These are phyloP conservation scores for Charanyca ferruginea DNA, from an alignment of 2,888 invertebrate genomes.

Conservation along the genomic window DNA sequence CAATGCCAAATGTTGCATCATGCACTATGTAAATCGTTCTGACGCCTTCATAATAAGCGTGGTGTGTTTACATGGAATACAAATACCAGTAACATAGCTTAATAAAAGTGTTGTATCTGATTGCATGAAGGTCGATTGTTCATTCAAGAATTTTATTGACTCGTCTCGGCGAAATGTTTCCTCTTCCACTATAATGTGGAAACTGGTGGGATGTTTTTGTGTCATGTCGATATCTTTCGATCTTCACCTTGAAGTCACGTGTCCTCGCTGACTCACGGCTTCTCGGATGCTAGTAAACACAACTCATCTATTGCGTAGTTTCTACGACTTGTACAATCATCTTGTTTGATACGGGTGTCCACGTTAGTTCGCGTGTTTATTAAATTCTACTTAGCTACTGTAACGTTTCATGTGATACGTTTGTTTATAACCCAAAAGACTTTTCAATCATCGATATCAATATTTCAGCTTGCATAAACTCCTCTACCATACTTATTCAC, in stretches of 20 bases:
- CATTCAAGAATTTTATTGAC: constrained; percentile 55
- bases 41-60: constrained; percentile 23
- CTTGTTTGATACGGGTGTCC: constrained; percentile 52
- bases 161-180: constrained; percentile 42
- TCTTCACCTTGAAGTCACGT: constrained; percentile 85
- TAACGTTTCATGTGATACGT: constrained; percentile 9
- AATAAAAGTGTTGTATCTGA: constrained; percentile 56
- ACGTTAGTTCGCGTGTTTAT: constrained; percentile 39
- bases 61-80: constrained; percentile 18
- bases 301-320: constrained; percentile 72
- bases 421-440: constrained; percentile 8
- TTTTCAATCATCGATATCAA: not conserved
- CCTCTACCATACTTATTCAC: not conserved
- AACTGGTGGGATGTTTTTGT: constrained; percentile 55
- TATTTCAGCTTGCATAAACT: not conserved
- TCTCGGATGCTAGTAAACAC: constrained; percentile 68
- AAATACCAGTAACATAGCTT: constrained; percentile 38
- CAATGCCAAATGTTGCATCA: constrained; percentile 17
- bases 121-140: constrained; percentile 54
- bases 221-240: constrained; percentile 67
- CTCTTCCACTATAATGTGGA: constrained; percentile 44
- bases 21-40: constrained; percentile 10
- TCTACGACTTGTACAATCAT: constrained; percentile 57
- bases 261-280: constrained; percentile 77
- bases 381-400: constrained; percentile 12